Percentiles rank a stretch among this genome's conserved stretches.
Conservation (phyloP, 2,797 vertebrate species). For the Myiotriccus ornatus region DNA sequence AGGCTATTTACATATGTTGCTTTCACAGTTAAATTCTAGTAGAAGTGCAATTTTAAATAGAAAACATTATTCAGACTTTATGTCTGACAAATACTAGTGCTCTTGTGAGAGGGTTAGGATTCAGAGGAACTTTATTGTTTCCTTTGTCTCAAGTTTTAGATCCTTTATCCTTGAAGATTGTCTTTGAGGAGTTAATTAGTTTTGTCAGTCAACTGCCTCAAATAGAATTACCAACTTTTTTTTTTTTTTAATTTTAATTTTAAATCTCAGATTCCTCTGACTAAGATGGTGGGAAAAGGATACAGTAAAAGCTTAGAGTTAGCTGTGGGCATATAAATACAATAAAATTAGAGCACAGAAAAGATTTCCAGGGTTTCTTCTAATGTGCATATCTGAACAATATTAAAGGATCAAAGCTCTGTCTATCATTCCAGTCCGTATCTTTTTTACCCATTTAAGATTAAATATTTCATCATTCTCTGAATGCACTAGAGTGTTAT, state of each 20-base stretch:
- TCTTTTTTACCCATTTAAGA: conserved; percentile 29
- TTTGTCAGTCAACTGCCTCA: conserved; percentile 38
- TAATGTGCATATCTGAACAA: neutral
- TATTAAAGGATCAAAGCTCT: conserved; percentile 17
- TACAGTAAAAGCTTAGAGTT: neutral
- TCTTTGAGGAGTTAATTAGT: conserved; percentile 24
- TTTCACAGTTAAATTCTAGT: neutral
- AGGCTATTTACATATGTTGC: neutral
- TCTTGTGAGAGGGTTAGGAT: neutral
- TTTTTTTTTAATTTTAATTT: conserved; percentile 10
- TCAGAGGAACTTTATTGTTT: neutral
- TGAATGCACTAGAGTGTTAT: neutral
- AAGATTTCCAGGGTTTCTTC: neutral
- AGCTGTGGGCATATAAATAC: neutral
- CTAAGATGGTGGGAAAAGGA: neutral
- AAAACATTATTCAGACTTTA: neutral
- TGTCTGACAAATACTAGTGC: neutral
- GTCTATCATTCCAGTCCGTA: neutral
- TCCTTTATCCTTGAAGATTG: conserved; percentile 1
- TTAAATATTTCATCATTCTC: neutral
- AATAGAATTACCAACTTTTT: conserved; percentile 2
- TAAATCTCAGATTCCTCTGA: conserved; percentile 23
- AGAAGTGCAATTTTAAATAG: neutral
- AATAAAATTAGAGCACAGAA: neutral
- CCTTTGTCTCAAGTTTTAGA: neutral